Percentiles rank a stretch among this genome's conserved stretches.
Evolutionary conservation across 2,888 invertebrate species (phyloP).

Genomic region (Chloroclystis v-ata): DNA sequence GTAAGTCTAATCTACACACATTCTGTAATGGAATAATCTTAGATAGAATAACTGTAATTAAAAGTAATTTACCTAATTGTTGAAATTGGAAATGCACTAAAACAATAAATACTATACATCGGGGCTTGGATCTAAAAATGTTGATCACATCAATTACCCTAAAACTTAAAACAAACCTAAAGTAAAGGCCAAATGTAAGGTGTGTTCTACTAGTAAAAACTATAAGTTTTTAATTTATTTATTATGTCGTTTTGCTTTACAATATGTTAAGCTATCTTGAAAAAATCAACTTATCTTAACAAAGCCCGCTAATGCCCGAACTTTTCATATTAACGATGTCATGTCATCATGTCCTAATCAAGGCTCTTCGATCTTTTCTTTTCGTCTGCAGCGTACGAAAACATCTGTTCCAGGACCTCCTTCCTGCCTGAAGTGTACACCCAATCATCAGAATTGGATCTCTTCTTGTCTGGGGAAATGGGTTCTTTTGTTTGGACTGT

Average conservation of each 20-base stretch:
- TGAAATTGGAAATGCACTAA: no score
- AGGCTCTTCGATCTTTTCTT: constrained; percentile 49
- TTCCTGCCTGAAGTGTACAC: constrained; percentile 48
- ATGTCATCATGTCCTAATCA: constrained; percentile 43
- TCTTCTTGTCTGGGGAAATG: constrained; percentile 33
- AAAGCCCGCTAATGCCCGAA: constrained; percentile 10
- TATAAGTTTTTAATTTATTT: no score
- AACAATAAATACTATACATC: no score
- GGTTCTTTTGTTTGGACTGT: constrained; percentile 16
- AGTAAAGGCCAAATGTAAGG: no score
- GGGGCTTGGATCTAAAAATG: no score
- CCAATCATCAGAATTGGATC: constrained; percentile 62
- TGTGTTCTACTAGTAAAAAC: no score
- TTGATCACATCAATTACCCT: no score
- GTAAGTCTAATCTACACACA: no score
- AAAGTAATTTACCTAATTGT: no score
- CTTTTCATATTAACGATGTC: constrained; percentile 18
- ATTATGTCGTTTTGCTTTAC: neutral
- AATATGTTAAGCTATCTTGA: neutral
- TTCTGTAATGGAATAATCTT: no score
- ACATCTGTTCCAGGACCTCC: constrained; percentile 33
- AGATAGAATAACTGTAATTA: no score
- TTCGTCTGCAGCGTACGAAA: constrained; percentile 15
- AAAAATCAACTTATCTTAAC: constrained; percentile 2
- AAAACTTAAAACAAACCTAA: no score